These are phyloP conservation scores for Megaceryle torquata DNA, from an alignment of 2,113 vertebrate genomes.

Conservation along the genomic window DNA sequence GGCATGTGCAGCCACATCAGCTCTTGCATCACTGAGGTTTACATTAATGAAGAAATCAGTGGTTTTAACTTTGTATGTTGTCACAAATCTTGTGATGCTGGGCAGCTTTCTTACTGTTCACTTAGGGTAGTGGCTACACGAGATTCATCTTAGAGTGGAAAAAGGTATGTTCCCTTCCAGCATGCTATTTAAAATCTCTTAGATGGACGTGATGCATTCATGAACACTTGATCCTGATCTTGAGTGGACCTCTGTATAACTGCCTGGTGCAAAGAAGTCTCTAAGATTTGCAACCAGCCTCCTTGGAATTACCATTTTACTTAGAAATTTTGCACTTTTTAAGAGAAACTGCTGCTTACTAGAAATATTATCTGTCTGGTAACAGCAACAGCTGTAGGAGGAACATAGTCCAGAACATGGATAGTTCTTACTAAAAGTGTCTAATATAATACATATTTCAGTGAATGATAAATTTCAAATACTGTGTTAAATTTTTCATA, in stretches of 20 bases:
- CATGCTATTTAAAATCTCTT: not conserved
- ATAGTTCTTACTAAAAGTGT: not conserved
- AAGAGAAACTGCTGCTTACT: not conserved
- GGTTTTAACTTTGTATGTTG: not conserved
- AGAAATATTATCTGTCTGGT: not conserved
- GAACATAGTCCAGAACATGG: not conserved
- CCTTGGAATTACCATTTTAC: not conserved
- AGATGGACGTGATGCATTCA: rapidly evolving
- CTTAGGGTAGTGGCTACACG: not conserved
- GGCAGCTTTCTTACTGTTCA: not conserved
- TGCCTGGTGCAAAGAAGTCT: not conserved
- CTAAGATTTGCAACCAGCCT: not conserved
- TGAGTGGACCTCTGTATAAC: not conserved
- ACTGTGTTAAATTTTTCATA: not conserved
- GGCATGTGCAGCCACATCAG: not conserved
- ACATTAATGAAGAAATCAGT: not conserved
- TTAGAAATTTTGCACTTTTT: not conserved
- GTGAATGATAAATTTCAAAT: not conserved
- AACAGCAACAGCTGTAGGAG: not conserved
- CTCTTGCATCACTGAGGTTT: not conserved
- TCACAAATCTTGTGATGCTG: not conserved
- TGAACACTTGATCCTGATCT: not conserved
- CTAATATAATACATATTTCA: not conserved
- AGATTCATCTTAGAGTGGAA: not conserved
- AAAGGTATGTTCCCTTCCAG: not conserved